Conservation (phyloP, 2,888 invertebrate genomes). For the Drosophila limbata region DNA sequence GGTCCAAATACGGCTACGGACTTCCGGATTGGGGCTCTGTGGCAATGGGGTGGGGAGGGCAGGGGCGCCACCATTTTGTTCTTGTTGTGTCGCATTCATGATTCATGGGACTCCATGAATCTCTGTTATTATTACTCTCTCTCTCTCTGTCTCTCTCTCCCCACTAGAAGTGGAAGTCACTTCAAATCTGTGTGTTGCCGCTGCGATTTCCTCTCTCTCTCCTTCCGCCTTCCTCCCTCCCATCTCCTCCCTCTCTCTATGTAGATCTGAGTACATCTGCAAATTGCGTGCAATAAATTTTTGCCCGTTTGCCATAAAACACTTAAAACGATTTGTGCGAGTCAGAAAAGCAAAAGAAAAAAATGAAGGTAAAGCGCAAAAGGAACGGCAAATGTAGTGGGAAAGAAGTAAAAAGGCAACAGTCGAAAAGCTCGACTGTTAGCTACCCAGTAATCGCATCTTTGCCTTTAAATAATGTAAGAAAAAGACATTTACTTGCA, state of each 20-base stretch:
- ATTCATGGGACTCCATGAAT: conserved; percentile 64
- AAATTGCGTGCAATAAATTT: conserved; percentile 78
- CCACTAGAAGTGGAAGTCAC: conserved; percentile 62
- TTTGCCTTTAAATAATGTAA: too few species aligned
- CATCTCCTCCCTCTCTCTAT: neutral
- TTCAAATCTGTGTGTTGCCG: conserved; percentile 64
- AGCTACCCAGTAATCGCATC: neutral
- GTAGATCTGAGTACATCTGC: conserved; percentile 57
- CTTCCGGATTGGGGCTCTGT: neutral
- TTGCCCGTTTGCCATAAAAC: conserved; percentile 75
- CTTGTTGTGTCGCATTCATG: conserved; percentile 71
- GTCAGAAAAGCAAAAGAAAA: conserved; percentile 22
- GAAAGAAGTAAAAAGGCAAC: conserved; percentile 4
- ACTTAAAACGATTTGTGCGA: conserved; percentile 75
- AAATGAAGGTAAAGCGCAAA: conserved; percentile 15
- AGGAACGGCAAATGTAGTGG: neutral
- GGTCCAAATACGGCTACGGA: neutral
- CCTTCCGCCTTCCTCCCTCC: neutral
- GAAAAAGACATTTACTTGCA: too few species aligned
- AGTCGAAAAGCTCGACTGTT: neutral
- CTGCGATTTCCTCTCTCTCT: conserved; percentile 57
- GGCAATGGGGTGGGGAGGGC: too few species aligned
- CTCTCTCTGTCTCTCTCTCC: conserved; percentile 14
- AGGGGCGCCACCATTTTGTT: conserved; percentile 48
- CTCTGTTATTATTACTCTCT: conserved; percentile 17